Evolutionary conservation across 2,113 vertebrate genomes (phyloP).

Genomic region (Rhea americana): DNA sequence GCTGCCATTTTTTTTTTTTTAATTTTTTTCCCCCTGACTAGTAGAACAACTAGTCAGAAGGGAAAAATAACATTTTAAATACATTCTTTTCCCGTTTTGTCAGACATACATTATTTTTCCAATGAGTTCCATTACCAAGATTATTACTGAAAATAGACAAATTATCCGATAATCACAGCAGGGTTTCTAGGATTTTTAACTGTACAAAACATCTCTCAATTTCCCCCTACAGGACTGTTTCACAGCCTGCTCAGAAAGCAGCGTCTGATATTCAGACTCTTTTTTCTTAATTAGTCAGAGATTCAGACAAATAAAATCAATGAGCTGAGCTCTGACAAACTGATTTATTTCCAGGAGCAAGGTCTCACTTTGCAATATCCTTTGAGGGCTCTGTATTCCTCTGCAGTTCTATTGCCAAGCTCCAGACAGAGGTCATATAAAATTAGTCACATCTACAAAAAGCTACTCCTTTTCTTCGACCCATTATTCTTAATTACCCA

Average conservation of each 20-base stretch:
- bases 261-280: neutral
- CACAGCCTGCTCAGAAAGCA: neutral
- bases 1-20: neutral
- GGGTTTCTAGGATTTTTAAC: constrained; percentile 11
- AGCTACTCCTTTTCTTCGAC: neutral
- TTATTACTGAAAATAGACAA: neutral
- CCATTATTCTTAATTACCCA: neutral
- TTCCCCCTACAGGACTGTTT: neutral
- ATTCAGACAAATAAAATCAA: constrained; percentile 48
- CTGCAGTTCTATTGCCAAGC: neutral
- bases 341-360: constrained; percentile 37
- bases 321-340: constrained; percentile 22
- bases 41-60: neutral
- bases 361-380: neutral
- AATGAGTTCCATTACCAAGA: neutral
- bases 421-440: constrained; percentile 10
- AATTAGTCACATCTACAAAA: constrained; percentile 11
- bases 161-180: neutral
- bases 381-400: neutral
- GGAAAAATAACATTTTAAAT: neutral
- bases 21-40: neutral
- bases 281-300: constrained; percentile 11
- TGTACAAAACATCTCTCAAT: neutral
- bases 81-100: neutral
- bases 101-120: neutral